phyloP scores from a whole-genome alignment of 2,797 vertebrate species.

The Staurois parvus region DNA sequence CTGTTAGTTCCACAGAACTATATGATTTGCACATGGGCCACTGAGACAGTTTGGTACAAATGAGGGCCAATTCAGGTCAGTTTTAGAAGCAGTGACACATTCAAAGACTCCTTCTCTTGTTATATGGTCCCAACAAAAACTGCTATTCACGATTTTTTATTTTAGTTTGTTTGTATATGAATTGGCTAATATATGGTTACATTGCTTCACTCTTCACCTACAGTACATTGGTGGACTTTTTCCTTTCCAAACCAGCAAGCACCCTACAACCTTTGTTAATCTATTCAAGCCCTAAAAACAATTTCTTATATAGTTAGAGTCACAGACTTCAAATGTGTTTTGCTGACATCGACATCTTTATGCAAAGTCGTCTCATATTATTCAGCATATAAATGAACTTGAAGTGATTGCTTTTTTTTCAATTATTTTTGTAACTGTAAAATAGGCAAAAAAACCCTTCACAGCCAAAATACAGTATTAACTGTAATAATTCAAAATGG shows the following conservation, averaged over 20 bases:
- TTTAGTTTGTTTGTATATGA: too few relatives aligned
- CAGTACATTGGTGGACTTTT: neutral
- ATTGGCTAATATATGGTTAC: too few relatives aligned
- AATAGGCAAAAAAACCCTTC: slow-evolving; percentile 25
- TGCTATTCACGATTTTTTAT: too few relatives aligned
- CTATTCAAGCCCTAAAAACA: neutral
- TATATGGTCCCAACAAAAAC: too few relatives aligned
- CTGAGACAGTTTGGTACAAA: too few relatives aligned
- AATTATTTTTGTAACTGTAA: slow-evolving; percentile 38
- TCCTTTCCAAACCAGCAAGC: neutral
- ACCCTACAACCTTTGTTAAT: neutral
- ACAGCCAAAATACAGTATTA: slow-evolving; percentile 51
- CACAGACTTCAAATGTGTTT: slow-evolving; percentile 8
- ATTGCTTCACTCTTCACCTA: neutral
- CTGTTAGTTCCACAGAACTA: too few relatives aligned
- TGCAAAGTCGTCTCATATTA: slow-evolving; percentile 22
- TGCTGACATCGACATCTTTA: slow-evolving; percentile 45
- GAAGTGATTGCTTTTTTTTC: slow-evolving; percentile 41
- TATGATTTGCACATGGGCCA: too few relatives aligned
- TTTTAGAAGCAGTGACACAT: too few relatives aligned
- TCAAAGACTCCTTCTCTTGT: too few relatives aligned
- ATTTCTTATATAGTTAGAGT: neutral
- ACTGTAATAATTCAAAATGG: slow-evolving; percentile 41
- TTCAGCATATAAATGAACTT: slow-evolving; percentile 30
- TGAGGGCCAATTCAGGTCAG: too few relatives aligned